Conservation (phyloP, 2,113 vertebrate species). For the Nematolebias whitei region DNA sequence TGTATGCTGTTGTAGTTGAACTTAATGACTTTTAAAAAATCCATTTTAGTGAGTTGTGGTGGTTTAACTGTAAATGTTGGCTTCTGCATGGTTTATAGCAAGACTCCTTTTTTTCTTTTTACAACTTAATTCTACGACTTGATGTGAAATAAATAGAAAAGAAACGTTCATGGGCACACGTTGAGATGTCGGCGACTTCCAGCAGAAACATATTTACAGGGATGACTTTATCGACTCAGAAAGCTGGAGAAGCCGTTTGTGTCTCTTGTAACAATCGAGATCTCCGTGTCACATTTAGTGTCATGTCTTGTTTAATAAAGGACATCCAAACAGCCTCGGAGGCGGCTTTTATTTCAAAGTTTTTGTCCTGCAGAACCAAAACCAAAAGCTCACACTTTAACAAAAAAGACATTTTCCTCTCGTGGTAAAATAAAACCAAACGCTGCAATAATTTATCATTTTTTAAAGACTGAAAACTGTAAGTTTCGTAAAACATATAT, state of each 20-base stretch:
- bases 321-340: constrained; percentile 41
- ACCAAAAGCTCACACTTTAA: no score
- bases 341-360: no score
- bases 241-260: constrained; percentile 33
- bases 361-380: no score
- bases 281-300: constrained; percentile 63
- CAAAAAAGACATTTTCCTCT: no score
- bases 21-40: constrained; percentile 36
- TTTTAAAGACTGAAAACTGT: no score
- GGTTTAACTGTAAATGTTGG: constrained; percentile 71
- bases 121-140: constrained; percentile 62
- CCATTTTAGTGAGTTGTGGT: constrained; percentile 56
- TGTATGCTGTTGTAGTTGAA: constrained; percentile 66
- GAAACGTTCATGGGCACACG: constrained; percentile 35
- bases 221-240: constrained; percentile 2
- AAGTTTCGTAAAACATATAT: no score
- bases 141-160: constrained; percentile 48
- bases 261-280: constrained; percentile 2
- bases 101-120: constrained; percentile 64
- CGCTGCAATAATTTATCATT: no score
- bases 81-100: constrained; percentile 77
- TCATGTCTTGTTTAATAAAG: constrained; percentile 83
- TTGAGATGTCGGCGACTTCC: constrained; percentile 47
- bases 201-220: constrained; percentile 46
- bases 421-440: no score